Evolutionary conservation across 1,140 invertebrate genomes (phyloP).

Genomic region (Grapholita molesta): DNA sequence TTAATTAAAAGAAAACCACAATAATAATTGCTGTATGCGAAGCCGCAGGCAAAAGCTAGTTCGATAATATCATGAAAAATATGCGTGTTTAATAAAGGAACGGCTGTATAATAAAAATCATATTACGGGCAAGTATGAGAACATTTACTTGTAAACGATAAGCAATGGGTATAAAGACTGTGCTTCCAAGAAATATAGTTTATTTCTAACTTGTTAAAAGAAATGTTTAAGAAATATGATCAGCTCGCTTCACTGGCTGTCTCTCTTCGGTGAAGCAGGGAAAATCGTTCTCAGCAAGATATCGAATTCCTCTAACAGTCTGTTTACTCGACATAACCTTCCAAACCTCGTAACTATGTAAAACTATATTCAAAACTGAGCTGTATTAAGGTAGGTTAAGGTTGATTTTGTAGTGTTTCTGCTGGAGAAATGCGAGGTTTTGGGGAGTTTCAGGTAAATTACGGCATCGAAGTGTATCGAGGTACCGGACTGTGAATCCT

Average conservation of each 20-base stretch:
- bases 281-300: neutral
- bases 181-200: no score
- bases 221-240: neutral
- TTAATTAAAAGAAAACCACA: no score
- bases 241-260: neutral
- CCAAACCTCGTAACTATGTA: neutral
- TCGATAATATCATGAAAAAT: no score
- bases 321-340: neutral
- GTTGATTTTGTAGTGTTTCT: neutral
- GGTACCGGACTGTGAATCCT: neutral
- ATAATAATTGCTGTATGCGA: no score
- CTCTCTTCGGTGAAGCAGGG: neutral
- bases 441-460: neutral
- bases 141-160: no score
- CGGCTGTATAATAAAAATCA: no score
- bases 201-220: no score
- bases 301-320: neutral
- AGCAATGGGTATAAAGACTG: no score
- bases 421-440: neutral
- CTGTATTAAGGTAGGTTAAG: neutral
- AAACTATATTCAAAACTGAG: neutral
- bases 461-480: neutral
- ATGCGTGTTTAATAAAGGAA: no score
- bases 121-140: no score
- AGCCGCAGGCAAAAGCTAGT: no score